phyloP scores from a whole-genome alignment of 2,113 vertebrate genomes.

The Ciconia stormi region DNA sequence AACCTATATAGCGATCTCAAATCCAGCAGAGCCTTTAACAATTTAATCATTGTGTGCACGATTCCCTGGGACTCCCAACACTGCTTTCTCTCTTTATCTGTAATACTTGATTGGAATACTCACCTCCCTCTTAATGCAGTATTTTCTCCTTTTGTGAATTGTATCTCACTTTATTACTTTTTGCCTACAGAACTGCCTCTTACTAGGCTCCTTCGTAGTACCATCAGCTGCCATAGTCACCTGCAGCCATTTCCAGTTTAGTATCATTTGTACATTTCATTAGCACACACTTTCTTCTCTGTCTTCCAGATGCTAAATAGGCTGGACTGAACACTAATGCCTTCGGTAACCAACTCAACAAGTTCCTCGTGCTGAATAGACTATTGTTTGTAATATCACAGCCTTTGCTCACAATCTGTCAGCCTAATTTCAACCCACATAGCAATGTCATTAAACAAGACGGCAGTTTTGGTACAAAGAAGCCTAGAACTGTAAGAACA shows the following conservation, averaged over 20 bases:
- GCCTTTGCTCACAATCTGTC: constrained; percentile 60
- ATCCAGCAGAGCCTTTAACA: not conserved
- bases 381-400: constrained; percentile 54
- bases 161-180: not conserved
- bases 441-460: constrained; percentile 57
- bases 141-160: not conserved
- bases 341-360: constrained; percentile 49
- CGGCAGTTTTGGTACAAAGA: constrained; percentile 16
- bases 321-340: constrained; percentile 1
- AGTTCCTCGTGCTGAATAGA: constrained; percentile 31
- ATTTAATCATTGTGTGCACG: not conserved
- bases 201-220: not conserved
- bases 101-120: not conserved
- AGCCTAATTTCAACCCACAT: constrained; percentile 51
- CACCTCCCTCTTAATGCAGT: not conserved
- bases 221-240: not conserved
- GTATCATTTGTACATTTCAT: constrained; percentile 20
- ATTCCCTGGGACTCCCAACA: not conserved
- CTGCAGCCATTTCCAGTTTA: constrained; percentile 16
- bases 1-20: not conserved
- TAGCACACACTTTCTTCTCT: not conserved
- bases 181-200: not conserved
- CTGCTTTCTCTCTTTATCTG: not conserved
- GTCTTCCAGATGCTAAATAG: constrained; percentile 48
- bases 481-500: constrained; percentile 25